Evolutionary conservation across 2,888 invertebrate species (phyloP), one percentile per base, ranked within the genome.

Genomic region (Eupeodes latifasciatus): DNA sequence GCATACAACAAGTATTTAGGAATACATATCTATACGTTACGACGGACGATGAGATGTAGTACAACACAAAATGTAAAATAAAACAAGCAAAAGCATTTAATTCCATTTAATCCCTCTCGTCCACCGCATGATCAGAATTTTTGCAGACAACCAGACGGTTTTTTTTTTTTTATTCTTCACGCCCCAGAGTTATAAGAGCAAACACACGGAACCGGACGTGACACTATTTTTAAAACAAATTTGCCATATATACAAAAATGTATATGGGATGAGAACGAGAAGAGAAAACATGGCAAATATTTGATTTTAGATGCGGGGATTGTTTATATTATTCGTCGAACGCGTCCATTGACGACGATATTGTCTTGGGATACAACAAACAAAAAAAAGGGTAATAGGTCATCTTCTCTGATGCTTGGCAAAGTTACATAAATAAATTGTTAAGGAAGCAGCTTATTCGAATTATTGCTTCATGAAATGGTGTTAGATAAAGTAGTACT

Each of bases 171-270:
- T 47, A 55, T 55, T 74, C 66, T 83, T 66, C 72, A 83, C 49
- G 72, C 66, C 66, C 72, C 61, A 61, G 78, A 44, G n/a, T 69
- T 77, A 59, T 82, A 82, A 78, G 71, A 78, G 71, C 74, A 72
- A 84, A 84, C 78, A 84, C 78, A 72, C 77, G 44, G 69, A 47
- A 64, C 81, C 82, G 82, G 82, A 84, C 83, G 78, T 79, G 72
- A 79, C 74, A 72, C 77, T 77, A 57, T 78, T 66, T 72, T 66
- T 66, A 69, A 69, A 69, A 51, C 36, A 55, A 55, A 69, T 53
- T 53, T 61, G 27, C 59, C 67, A 69, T 77, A 36, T 72, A 77
- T 16, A 36, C 40, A 71, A 44, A 9, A 27, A 3, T 19, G 40
- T 55, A 27, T 27, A 27, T 27, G 27, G 27, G 27, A 27, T 27